Evolutionary conservation across 2,113 vertebrate genomes (phyloP).

Genomic region (Perccottus glenii): DNA sequence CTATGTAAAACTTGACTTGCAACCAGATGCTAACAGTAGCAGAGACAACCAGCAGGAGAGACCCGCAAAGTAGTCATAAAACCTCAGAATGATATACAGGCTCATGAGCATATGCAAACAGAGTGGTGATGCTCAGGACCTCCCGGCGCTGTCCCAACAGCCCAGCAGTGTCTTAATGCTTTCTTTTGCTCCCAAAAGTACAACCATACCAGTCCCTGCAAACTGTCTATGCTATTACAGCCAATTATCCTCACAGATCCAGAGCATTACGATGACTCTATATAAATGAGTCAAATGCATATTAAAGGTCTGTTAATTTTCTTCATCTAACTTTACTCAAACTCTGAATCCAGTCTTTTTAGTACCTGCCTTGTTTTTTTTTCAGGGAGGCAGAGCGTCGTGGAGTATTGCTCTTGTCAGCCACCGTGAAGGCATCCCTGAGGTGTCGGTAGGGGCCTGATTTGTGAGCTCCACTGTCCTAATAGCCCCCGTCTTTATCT

Average conservation of each 20-base stretch:
- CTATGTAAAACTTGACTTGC: neutral
- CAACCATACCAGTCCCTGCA: constrained; percentile 74
- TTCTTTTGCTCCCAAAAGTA: constrained; percentile 82
- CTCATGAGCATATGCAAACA: constrained; percentile 49
- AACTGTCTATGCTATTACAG: constrained; percentile 78
- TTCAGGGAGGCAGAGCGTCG: constrained; percentile 71
- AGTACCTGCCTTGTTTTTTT: constrained; percentile 57
- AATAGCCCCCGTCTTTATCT: constrained; percentile 53
- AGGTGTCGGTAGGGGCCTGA: constrained; percentile 86
- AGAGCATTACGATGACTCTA: constrained; percentile 42
- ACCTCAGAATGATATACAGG: constrained; percentile 55
- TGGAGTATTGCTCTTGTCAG: constrained; percentile 85
- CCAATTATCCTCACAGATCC: constrained; percentile 86
- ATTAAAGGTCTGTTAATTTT: too few species aligned
- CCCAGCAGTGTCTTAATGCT: constrained; percentile 78
- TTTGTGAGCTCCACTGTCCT: constrained; percentile 64
- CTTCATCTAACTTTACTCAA: constrained; percentile 36
- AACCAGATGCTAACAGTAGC: constrained; percentile 1
- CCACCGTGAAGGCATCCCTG: constrained; percentile 86
- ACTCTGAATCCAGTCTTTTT: constrained; percentile 74
- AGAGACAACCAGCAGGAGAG: constrained; percentile 30
- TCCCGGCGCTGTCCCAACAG: constrained; percentile 62
- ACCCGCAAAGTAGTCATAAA: constrained; percentile 52
- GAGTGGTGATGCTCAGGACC: constrained; percentile 53
- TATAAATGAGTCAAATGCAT: too few species aligned